Conservation (phyloP, 2,888 invertebrate species). For the Orthonychiurus folsomi region DNA sequence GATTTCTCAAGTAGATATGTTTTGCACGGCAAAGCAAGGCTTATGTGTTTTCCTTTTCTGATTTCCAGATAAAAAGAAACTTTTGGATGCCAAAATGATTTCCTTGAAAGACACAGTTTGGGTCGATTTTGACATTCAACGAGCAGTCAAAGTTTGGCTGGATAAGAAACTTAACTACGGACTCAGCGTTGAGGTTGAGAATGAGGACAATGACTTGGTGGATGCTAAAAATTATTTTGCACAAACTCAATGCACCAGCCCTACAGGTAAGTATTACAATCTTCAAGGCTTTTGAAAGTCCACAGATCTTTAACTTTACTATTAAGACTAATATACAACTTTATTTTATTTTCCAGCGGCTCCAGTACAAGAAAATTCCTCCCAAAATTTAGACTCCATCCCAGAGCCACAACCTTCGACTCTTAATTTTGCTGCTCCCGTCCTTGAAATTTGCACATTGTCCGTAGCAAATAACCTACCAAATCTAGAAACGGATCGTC, state of each 20-base stretch:
- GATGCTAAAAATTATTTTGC: conserved; percentile 33
- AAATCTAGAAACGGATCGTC: neutral
- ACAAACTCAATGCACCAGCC: conserved; percentile 17
- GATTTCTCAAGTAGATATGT: too few species aligned
- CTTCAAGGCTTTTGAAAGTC: conserved; percentile 5
- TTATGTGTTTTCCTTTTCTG: neutral
- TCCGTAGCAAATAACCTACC: conserved; percentile 14
- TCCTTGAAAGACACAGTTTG: conserved; percentile 44
- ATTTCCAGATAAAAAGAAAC: conserved; percentile 46
- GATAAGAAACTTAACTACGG: conserved; percentile 46
- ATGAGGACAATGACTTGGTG: conserved; percentile 44
- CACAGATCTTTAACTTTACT: conserved; percentile 3
- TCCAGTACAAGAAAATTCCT: neutral
- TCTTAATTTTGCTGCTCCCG: conserved; percentile 18
- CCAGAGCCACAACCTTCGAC: neutral
- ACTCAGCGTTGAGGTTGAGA: conserved; percentile 52
- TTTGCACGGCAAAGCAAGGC: neutral
- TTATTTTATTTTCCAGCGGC: neutral
- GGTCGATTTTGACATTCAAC: conserved; percentile 49
- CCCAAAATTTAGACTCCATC: neutral
- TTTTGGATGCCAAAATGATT: conserved; percentile 49
- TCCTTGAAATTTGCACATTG: conserved; percentile 37
- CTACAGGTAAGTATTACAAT: conserved; percentile 9
- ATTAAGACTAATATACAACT: neutral
- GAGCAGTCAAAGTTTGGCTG: conserved; percentile 47